phyloP scores from a whole-genome alignment of 2,113 vertebrate genomes.

The Dicrurus megarhynchus region DNA sequence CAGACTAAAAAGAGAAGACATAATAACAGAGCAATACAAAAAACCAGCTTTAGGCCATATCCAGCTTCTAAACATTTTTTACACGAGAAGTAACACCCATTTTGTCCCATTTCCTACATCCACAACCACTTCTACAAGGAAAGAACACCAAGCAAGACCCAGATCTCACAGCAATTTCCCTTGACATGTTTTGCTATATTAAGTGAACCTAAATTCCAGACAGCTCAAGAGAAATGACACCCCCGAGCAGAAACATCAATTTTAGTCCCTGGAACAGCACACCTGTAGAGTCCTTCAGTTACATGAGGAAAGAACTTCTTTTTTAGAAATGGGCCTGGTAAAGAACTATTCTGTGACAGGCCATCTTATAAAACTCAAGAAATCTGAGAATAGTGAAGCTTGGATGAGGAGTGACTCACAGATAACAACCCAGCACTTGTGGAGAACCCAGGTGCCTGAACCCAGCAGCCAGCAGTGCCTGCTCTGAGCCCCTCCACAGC shows the following conservation, averaged over 20 bases:
- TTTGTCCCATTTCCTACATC: not conserved
- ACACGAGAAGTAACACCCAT: not conserved
- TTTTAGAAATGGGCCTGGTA: not conserved
- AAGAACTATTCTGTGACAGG: not conserved
- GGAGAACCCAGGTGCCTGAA: not conserved
- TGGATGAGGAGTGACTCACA: not conserved
- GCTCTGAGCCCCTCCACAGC: not conserved
- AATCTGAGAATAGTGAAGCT: not conserved
- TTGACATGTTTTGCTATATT: not conserved
- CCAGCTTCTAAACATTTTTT: not conserved
- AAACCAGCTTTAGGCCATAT: not conserved
- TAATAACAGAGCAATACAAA: not conserved
- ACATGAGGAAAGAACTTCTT: not conserved
- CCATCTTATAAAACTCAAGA: not conserved
- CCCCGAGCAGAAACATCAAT: fast-evolving
- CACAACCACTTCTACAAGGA: not conserved
- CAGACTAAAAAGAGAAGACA: not conserved
- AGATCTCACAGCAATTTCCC: not conserved
- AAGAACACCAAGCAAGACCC: not conserved
- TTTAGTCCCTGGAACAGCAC: not conserved
- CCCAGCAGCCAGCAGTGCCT: not conserved
- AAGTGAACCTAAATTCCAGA: not conserved
- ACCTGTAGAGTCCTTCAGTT: not conserved
- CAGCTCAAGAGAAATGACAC: not conserved
- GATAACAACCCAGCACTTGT: not conserved